A percentile compares a stretch with the other conserved stretches of the same genome.
These are phyloP conservation scores for Pheosia tremula DNA, from an alignment of 2,888 invertebrate species.

Conservation along the genomic window DNA sequence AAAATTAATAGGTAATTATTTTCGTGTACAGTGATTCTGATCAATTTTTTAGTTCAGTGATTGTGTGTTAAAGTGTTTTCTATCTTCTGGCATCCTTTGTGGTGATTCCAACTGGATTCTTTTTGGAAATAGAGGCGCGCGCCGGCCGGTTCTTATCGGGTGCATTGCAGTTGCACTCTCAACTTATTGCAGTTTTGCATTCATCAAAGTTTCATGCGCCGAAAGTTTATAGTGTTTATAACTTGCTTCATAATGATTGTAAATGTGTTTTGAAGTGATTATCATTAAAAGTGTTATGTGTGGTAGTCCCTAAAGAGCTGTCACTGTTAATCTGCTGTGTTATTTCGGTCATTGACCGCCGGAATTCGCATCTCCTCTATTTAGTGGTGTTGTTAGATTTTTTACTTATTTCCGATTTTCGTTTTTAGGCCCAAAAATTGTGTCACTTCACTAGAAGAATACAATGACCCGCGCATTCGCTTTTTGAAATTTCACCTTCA, in stretches of 20 bases:
- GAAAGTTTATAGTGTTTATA: conserved; percentile 78
- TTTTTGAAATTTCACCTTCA: conserved; percentile 79
- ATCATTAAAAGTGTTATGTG: conserved; percentile 72
- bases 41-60: conserved; percentile 66
- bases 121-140: conserved; percentile 78
- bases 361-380: conserved; percentile 78
- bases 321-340: conserved; percentile 77
- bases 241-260: conserved; percentile 61
- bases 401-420: conserved; percentile 70
- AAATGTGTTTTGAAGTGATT: conserved; percentile 74
- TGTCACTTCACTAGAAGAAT: conserved; percentile 77
- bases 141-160: conserved; percentile 84
- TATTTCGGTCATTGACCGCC: conserved; percentile 85
- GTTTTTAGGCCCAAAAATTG: conserved; percentile 69
- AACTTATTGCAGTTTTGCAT: conserved; percentile 85
- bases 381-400: conserved; percentile 65
- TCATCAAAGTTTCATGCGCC: conserved; percentile 78
- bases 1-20: conserved; percentile 86
- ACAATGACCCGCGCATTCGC: conserved; percentile 77
- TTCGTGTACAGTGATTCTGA: conserved; percentile 76
- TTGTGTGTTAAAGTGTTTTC: conserved; percentile 71
- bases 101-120: conserved; percentile 77
- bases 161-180: conserved; percentile 84
- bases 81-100: conserved; percentile 58
- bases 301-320: conserved; percentile 70